Evolutionary conservation across 2,113 vertebrate species (phyloP).

Genomic region (Phasianus colchicus): DNA sequence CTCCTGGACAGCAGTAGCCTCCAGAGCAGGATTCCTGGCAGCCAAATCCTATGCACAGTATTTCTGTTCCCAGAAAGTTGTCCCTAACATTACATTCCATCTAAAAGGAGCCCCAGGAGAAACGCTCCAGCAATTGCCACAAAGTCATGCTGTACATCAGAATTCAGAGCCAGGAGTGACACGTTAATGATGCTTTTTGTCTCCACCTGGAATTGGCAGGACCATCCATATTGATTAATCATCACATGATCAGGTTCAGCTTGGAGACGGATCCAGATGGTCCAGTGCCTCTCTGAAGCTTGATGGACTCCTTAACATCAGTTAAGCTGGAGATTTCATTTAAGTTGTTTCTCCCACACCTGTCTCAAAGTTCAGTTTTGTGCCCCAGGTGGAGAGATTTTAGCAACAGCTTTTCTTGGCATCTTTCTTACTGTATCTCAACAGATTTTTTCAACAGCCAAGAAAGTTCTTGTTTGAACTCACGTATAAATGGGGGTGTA

Average conservation of each 20-base stretch:
- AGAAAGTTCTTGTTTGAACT: not conserved
- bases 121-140: not conserved
- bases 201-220: not conserved
- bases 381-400: not conserved
- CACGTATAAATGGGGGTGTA: accelerated
- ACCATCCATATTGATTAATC: not conserved
- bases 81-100: not conserved
- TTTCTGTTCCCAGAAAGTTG: not conserved
- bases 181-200: not conserved
- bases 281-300: not conserved
- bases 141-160: not conserved
- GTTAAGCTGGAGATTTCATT: not conserved
- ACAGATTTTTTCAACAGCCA: not conserved
- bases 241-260: not conserved
- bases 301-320: not conserved
- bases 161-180: not conserved
- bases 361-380: not conserved
- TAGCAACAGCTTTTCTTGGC: slow-evolving; percentile 17
- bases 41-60: not conserved
- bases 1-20: slow-evolving; percentile 17
- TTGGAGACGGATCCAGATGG: slow-evolving; percentile 12
- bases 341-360: not conserved
- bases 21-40: not conserved
- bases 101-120: slow-evolving; percentile 13
- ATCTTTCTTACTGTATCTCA: not conserved